phyloP scores from a whole-genome alignment of 2,888 invertebrate genomes.

The Dicyrtoma fusca region DNA sequence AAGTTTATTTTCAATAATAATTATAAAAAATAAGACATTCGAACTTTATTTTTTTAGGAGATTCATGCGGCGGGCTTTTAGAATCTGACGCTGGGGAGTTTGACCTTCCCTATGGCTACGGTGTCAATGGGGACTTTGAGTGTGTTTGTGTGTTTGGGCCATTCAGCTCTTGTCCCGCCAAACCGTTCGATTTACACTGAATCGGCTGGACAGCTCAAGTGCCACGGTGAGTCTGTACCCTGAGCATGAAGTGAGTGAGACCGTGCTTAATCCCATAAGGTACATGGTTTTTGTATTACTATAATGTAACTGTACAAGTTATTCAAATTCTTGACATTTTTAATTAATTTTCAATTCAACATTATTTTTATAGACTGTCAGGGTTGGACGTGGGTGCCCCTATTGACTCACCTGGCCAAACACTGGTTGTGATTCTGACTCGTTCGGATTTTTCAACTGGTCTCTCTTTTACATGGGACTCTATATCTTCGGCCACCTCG shows the following conservation, averaged over 20 bases:
- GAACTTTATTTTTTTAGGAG: too few species aligned
- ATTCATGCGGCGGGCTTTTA: not conserved
- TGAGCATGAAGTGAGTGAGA: not conserved
- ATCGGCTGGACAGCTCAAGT: not conserved
- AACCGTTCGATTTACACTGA: not conserved
- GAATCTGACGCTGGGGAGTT: not conserved
- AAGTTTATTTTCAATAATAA: too few species aligned
- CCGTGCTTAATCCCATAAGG: not conserved
- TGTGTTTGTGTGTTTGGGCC: constrained; percentile 5
- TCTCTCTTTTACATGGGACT: not conserved
- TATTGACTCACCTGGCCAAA: too few species aligned
- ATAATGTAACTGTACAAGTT: not conserved
- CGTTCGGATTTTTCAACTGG: not conserved
- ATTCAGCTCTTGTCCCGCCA: not conserved
- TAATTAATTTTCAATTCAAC: not conserved
- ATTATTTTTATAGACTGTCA: not conserved
- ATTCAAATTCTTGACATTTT: not conserved
- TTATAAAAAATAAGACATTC: too few species aligned
- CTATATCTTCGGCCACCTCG: not conserved
- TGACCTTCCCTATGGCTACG: not conserved
- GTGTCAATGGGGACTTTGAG: not conserved
- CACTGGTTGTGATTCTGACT: not conserved
- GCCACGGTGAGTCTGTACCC: not conserved
- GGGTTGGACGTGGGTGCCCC: not conserved
- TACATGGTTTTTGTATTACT: not conserved